phyloP scores from a whole-genome alignment of 1,140 invertebrate genomes.

The Phocides pigmalion region DNA sequence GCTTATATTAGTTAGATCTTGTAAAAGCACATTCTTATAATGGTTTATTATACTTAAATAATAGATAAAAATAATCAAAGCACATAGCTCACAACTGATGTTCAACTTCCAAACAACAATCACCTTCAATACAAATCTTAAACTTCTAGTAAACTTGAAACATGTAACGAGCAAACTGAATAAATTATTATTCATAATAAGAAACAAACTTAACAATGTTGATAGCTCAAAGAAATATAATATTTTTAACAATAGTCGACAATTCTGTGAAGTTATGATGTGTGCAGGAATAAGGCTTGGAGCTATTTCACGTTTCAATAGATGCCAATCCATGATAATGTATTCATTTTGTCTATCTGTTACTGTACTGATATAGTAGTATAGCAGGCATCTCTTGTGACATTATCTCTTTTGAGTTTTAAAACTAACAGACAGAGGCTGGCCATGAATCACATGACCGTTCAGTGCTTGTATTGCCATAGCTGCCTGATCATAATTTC shows the following conservation, averaged over 20 bases:
- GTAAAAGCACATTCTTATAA: slow-evolving; percentile 81
- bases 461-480: slow-evolving; percentile 99
- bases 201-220: slow-evolving; percentile 83
- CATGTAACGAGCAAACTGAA: slow-evolving; percentile 83
- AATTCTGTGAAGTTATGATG: slow-evolving; percentile 51
- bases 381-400: slow-evolving; percentile 58
- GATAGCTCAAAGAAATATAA: slow-evolving; percentile 82
- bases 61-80: slow-evolving; percentile 82
- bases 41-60: slow-evolving; percentile 81
- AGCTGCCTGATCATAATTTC: slow-evolving; percentile 99
- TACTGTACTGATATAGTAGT: slow-evolving; percentile 81
- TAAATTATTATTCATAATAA: slow-evolving; percentile 83
- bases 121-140: slow-evolving; percentile 78
- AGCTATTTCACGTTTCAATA: slow-evolving; percentile 64
- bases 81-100: slow-evolving; percentile 78
- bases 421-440: slow-evolving; percentile 99
- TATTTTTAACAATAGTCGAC: slow-evolving; percentile 77
- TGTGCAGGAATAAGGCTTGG: slow-evolving; percentile 56
- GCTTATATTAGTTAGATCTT: slow-evolving; percentile 82
- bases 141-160: slow-evolving; percentile 83
- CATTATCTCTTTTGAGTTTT: slow-evolving; percentile 93
- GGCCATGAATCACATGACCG: slow-evolving; percentile 97
- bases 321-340: slow-evolving; percentile 72
- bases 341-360: slow-evolving; percentile 74
- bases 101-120: slow-evolving; percentile 77